Conservation (phyloP, 2,113 vertebrate genomes). For the Pelobates fuscus region DNA sequence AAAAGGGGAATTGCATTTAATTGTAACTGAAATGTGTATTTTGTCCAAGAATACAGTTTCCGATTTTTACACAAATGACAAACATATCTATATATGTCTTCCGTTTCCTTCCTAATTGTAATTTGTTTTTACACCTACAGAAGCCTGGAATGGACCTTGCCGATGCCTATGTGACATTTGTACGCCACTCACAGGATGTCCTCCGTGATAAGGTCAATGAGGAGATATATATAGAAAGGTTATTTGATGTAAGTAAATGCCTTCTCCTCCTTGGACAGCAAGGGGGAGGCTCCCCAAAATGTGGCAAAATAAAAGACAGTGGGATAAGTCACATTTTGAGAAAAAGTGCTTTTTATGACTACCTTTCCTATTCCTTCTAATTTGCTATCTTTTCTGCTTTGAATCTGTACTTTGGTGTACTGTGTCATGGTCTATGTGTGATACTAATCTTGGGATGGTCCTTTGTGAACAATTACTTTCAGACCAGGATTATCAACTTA, state of each 20-base stretch:
- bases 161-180: constrained; percentile 96
- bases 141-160: constrained; percentile 98
- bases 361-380: constrained; percentile 67
- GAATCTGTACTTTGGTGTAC: constrained; percentile 69
- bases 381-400: constrained; percentile 73
- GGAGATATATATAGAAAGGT: constrained; percentile 99
- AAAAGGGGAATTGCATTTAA: too few relatives aligned
- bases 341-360: constrained; percentile 64
- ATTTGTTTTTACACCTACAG: constrained; percentile 71
- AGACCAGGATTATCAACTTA: neutral
- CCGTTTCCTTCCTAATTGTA: constrained; percentile 9
- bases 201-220: constrained; percentile 99
- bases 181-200: constrained; percentile 98
- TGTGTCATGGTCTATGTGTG: constrained; percentile 76
- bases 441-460: constrained; percentile 35
- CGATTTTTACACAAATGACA: too few relatives aligned
- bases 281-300: constrained; percentile 95
- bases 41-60: too few relatives aligned
- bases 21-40: neutral
- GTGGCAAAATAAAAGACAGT: constrained; percentile 98
- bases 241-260: constrained; percentile 99
- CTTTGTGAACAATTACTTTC: neutral
- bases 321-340: constrained; percentile 99
- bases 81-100: too few relatives aligned
- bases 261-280: constrained; percentile 86